A percentile compares a stretch with the other conserved stretches of the same genome.
Conservation (phyloP, 2,888 invertebrate species). For the Anoplius nigerrimus region DNA sequence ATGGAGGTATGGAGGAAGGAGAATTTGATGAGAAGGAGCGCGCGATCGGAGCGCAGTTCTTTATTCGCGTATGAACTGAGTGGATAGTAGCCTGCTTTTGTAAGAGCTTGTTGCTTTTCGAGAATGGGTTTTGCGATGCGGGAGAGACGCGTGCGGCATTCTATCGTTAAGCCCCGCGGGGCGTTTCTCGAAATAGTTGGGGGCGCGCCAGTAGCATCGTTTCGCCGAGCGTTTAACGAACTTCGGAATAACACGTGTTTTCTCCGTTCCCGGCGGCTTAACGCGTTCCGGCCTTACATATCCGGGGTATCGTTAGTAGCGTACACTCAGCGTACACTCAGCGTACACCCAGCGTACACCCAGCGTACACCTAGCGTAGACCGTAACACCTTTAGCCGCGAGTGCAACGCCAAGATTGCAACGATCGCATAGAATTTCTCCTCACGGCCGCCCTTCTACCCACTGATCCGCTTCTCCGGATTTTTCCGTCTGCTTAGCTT, state of each 20-base stretch:
- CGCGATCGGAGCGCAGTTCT: background rate
- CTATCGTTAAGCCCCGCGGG: background rate
- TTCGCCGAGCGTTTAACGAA: conserved; percentile 12
- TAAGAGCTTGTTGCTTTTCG: too few species aligned
- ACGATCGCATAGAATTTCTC: too few species aligned
- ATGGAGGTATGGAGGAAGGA: too few species aligned
- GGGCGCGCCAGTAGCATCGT: conserved; percentile 9
- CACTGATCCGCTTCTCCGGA: too few species aligned
- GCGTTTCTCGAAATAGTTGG: background rate
- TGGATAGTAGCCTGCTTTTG: too few species aligned
- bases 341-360: too few species aligned
- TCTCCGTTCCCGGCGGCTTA: background rate
- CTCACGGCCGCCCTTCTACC: too few species aligned
- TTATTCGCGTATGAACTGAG: background rate
- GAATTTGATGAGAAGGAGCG: too few species aligned
- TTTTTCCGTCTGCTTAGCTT: too few species aligned
- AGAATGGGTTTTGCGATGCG: too few species aligned
- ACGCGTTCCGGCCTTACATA: background rate
- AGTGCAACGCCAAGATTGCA: background rate
- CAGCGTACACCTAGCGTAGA: too few species aligned
- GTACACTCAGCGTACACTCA: too few species aligned
- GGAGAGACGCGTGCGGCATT: background rate
- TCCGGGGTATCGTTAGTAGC: conserved; percentile 8
- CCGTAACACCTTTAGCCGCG: background rate
- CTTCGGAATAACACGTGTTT: conserved; percentile 6